Evolutionary conservation across 1,140 invertebrate species (phyloP), one percentile per base, ranked within the genome.

Genomic region (Pachyrhynchus sulphureomaculatus): DNA sequence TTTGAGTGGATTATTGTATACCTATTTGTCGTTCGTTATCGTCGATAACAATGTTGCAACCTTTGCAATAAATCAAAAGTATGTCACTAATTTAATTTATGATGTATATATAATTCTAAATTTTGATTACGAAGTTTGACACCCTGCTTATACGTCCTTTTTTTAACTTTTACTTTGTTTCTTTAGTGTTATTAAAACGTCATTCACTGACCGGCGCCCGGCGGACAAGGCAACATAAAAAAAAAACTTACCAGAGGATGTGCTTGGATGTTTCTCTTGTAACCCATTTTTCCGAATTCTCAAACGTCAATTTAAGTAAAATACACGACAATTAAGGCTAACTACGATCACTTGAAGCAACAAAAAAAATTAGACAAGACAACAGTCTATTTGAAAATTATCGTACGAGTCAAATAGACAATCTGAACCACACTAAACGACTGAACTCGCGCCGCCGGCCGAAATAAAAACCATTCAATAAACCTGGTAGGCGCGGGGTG

Each of bases 381-480:
- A 44, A 20, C n/a, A 4, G 41, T 48, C 23, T 13, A 29, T 48
- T 48, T 23, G 12, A 48, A 48, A 29, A 13, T 5, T 24, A 20
- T 18, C n/a, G 24, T 26, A 42, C 39, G 8, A n/a, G 5, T 42
- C 5, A 26, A 45, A 17, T 5, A 3, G 36, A 37, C 17, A 37
- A 37, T 4, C 12, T 2, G 4, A 4, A 37, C 3, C 36, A 17
- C n/a, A 53, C n/a, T 33, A 6, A 37, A 26, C 36, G 6, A n/a
- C 12, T 45, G 23, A 12, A 18, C 8, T n/a, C 9, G 55, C 58
- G 47, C 24, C 17, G 32, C 32, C 26, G 24, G 24, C 18, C 13
- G 23, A 42, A 51, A 47, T 51, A 20, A 51, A 55, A 62, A 54
- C 44, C 60, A 62, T 62, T 62, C 60, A 62, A 62, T 62, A 62